A percentile compares a stretch with the other conserved stretches of the same genome.
Conservation (phyloP, 2,113 vertebrate species). For the Forbesichthys agassizii region DNA sequence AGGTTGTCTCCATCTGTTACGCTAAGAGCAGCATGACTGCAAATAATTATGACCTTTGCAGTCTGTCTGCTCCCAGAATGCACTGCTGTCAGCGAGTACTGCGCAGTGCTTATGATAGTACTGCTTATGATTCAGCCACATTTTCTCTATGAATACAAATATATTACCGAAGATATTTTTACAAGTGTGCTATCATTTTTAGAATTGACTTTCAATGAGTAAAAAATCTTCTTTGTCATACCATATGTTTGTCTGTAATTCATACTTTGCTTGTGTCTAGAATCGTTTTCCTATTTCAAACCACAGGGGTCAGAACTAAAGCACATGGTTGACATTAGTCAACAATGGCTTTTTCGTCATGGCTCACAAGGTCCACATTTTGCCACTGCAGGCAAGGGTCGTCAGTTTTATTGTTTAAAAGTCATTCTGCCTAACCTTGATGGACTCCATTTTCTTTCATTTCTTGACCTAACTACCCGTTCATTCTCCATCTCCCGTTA, state of each 20-base stretch:
- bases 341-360: constrained; percentile 74
- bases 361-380: constrained; percentile 72
- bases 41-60: constrained; percentile 72
- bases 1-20: constrained; percentile 76
- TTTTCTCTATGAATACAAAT: constrained; percentile 58
- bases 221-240: constrained; percentile 48
- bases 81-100: constrained; percentile 32
- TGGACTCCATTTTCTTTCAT: constrained; percentile 80
- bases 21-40: constrained; percentile 63
- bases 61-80: constrained; percentile 54
- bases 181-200: constrained; percentile 35
- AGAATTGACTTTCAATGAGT: constrained; percentile 64
- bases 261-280: constrained; percentile 59
- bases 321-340: constrained; percentile 67
- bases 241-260: constrained; percentile 59
- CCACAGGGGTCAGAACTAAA: constrained; percentile 71
- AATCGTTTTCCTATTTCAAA: constrained; percentile 64
- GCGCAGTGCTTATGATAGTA: neutral
- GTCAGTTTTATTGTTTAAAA: constrained; percentile 84
- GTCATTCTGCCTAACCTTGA: constrained; percentile 78
- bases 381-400: constrained; percentile 68
- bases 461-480: constrained; percentile 80
- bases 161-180: constrained; percentile 45
- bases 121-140: constrained; percentile 22
- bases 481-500: constrained; percentile 52